phyloP scores from a whole-genome alignment of 2,888 invertebrate genomes.

The Cylindroiulus punctatus region DNA sequence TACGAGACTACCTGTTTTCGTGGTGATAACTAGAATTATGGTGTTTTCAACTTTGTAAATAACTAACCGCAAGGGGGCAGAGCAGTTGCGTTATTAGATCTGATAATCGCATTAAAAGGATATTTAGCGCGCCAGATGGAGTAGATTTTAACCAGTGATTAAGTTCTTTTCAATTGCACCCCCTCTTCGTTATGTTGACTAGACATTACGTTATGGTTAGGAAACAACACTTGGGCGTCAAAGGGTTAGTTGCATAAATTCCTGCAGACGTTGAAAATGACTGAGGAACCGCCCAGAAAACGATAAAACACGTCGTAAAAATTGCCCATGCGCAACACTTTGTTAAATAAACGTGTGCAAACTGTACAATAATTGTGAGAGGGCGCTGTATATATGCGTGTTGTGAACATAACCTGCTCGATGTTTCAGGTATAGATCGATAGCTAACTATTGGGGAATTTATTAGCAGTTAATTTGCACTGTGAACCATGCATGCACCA shows the following conservation, averaged over 20 bases:
- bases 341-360: not conserved
- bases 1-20: not conserved
- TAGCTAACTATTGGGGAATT: not conserved
- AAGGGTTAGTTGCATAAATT: not conserved
- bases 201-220: constrained; percentile 3
- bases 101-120: constrained; percentile 15
- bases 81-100: not conserved
- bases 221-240: not conserved
- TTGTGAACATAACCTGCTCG: not conserved
- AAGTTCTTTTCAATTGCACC: not conserved
- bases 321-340: not conserved
- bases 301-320: constrained; percentile 38
- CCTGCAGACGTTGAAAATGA: not conserved
- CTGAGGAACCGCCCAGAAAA: constrained; percentile 24
- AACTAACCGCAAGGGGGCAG: constrained; percentile 15
- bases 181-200: not conserved
- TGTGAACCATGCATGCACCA: too few species aligned
- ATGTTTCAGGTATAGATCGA: not conserved
- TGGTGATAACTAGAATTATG: not conserved
- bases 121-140: constrained; percentile 1
- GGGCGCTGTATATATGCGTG: not conserved
- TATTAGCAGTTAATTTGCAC: not conserved
- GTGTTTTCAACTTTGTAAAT: not conserved
- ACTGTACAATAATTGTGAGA: not conserved
- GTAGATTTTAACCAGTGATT: not conserved